Evolutionary conservation across 2,113 vertebrate genomes (phyloP).

Genomic region (Cinclus mexicanus): DNA sequence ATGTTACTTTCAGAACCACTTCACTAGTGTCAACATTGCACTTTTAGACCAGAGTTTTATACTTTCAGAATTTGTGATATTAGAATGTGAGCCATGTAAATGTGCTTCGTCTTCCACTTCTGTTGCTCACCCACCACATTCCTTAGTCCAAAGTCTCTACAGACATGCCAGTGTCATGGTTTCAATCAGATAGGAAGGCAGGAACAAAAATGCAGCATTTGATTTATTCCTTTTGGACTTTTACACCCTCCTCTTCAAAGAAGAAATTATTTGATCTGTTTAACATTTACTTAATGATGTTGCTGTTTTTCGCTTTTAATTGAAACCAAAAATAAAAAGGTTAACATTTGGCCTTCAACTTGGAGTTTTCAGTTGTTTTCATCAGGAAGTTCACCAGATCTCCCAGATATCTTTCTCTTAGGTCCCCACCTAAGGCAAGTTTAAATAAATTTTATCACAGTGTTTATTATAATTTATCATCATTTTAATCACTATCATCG

Average conservation of each 20-base stretch:
- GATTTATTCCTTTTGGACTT: not conserved
- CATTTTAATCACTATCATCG: not conserved
- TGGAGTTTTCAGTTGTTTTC: not conserved
- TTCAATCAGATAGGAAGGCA: not conserved
- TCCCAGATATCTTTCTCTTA: not conserved
- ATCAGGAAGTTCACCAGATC: not conserved
- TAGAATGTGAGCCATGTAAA: not conserved
- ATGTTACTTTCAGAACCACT: not conserved
- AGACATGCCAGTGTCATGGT: not conserved
- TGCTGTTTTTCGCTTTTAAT: not conserved
- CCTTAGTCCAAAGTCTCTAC: not conserved
- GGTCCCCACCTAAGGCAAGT: not conserved
- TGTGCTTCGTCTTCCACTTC: not conserved
- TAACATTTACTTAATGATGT: not conserved
- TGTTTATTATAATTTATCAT: not conserved
- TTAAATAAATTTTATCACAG: not conserved
- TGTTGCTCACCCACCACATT: not conserved
- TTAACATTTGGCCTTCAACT: not conserved
- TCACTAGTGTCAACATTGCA: not conserved
- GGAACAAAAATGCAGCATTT: not conserved
- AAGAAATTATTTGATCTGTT: not conserved
- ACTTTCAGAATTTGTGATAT: not conserved
- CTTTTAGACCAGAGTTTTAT: not conserved
- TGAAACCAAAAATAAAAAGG: not conserved
- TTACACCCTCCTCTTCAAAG: not conserved